These are phyloP conservation scores for Microcebus lehilahytsara DNA, from an alignment of 2,113 vertebrate genomes.

Conservation along the genomic window DNA sequence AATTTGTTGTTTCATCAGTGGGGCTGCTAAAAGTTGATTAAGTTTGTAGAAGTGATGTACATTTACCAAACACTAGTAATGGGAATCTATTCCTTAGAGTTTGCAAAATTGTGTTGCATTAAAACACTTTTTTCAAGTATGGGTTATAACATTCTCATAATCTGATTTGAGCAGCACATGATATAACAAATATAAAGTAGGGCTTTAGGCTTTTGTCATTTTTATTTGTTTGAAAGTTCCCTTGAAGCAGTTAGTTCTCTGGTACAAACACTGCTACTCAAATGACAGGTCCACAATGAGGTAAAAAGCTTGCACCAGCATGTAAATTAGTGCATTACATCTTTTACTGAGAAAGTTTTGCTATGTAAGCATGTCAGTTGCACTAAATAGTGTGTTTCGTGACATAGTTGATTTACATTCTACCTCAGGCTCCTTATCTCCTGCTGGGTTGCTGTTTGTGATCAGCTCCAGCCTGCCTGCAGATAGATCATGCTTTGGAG, in stretches of 20 bases:
- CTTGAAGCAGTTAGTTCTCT: background rate
- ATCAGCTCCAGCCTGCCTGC: background rate
- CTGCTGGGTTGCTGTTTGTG: background rate
- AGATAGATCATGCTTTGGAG: background rate
- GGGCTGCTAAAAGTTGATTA: constrained; percentile 26
- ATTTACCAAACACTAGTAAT: constrained; percentile 9
- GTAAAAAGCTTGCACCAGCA: background rate
- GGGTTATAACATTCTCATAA: background rate
- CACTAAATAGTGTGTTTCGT: background rate
- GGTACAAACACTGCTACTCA: background rate
- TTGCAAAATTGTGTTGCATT: constrained; percentile 40
- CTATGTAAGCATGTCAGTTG: background rate
- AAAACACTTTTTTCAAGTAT: background rate
- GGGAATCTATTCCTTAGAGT: background rate
- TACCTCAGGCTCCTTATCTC: background rate
- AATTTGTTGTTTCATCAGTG: constrained; percentile 34
- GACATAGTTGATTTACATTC: background rate
- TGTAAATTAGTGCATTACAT: background rate
- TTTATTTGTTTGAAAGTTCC: background rate
- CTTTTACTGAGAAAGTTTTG: constrained; percentile 8
- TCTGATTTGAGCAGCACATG: constrained; percentile 8
- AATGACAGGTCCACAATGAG: background rate
- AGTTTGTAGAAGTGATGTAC: constrained; percentile 15
- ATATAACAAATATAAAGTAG: constrained; percentile 2
- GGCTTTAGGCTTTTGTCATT: constrained; percentile 1